Percentiles rank a stretch among this genome's conserved stretches.
Evolutionary conservation across 2,797 vertebrate genomes (phyloP).

Genomic region (Dipus sagitta): DNA sequence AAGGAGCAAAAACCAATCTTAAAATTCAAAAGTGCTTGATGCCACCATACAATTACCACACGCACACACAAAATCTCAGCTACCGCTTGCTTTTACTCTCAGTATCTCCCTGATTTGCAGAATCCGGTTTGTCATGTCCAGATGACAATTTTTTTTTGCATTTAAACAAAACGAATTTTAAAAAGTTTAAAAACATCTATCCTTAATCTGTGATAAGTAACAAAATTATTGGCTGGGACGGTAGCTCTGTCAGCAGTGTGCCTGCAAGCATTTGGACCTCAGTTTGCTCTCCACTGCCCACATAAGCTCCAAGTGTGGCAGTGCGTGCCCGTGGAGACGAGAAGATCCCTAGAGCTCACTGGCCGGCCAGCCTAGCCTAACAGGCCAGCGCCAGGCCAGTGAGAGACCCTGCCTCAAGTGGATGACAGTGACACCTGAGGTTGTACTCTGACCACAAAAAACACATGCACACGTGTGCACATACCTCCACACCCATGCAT

Average conservation of each 20-base stretch:
- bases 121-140: neutral
- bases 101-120: neutral
- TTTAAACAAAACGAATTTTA: neutral
- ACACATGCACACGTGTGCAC: neutral
- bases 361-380: too few relatives aligned
- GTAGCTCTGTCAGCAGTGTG: neutral
- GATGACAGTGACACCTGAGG: too few relatives aligned
- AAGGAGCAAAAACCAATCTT: constrained; percentile 61
- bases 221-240: neutral
- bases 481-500: too few relatives aligned
- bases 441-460: neutral
- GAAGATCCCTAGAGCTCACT: too few relatives aligned
- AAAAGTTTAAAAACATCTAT: neutral
- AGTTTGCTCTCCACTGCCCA: too few relatives aligned
- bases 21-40: constrained; percentile 44
- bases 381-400: too few relatives aligned
- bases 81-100: neutral
- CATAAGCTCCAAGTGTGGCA: too few relatives aligned
- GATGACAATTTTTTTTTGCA: neutral
- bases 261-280: too few relatives aligned
- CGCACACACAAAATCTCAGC: neutral
- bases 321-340: too few relatives aligned
- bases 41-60: neutral
- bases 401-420: too few relatives aligned
- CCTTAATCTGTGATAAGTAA: neutral